These are phyloP conservation scores for Dendrolimus houi DNA, from an alignment of 2,888 invertebrate species.

Conservation along the genomic window DNA sequence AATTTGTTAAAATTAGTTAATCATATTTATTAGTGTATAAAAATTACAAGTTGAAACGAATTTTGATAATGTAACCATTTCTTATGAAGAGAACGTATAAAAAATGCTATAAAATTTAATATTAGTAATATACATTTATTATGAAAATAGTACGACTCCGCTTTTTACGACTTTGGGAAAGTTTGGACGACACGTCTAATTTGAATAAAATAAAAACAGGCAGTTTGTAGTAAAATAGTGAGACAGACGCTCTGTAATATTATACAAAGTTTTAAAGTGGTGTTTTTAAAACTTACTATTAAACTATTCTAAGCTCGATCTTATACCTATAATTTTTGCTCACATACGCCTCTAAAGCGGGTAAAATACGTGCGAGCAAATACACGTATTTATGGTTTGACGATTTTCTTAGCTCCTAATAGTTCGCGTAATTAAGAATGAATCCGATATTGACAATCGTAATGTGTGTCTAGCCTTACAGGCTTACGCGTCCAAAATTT, in stretches of 20 bases:
- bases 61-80: background rate
- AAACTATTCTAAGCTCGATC: no score
- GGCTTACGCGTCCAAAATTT: no score
- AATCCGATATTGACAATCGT: no score
- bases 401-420: no score
- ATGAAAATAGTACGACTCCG: background rate
- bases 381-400: no score
- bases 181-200: background rate
- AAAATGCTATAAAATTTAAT: slow-evolving; percentile 1
- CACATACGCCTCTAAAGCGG: no score
- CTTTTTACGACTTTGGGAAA: background rate
- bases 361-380: no score
- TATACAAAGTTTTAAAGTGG: background rate
- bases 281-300: background rate
- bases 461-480: no score
- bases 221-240: background rate
- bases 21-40: background rate
- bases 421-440: no score
- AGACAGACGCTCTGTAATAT: background rate
- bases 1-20: background rate
- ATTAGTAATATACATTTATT: background rate
- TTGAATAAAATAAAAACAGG: background rate
- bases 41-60: background rate
- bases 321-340: no score
- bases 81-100: background rate